Conservation (phyloP, 1,140 invertebrate genomes). For the Drosophila virilis region DNA sequence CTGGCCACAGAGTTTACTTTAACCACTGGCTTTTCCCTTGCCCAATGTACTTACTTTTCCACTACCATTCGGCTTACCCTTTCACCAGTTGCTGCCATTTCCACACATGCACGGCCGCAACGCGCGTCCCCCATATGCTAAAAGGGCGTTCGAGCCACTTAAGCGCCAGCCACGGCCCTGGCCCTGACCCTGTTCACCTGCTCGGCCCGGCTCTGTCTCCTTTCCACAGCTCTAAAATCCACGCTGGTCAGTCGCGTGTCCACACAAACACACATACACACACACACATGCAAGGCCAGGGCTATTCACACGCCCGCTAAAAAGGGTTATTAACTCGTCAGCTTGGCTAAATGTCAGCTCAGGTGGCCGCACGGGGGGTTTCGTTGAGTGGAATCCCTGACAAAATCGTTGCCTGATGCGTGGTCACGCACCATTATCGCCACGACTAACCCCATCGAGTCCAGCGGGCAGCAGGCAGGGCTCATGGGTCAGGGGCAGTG, state of each 20-base stretch:
- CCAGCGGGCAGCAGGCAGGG: constrained; percentile 5
- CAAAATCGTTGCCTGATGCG: constrained; percentile 81
- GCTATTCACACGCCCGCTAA: constrained; percentile 73
- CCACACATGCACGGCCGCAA: constrained; percentile 28
- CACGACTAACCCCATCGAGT: constrained; percentile 15
- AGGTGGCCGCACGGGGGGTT: constrained; percentile 53
- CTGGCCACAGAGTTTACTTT: constrained; percentile 16
- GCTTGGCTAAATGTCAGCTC: constrained; percentile 75
- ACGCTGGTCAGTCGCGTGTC: constrained; percentile 42
- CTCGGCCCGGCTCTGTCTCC: background rate
- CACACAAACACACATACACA: constrained; percentile 9
- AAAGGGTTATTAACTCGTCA: constrained; percentile 84
- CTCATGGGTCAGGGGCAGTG: no score
- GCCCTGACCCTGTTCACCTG: constrained; percentile 20
- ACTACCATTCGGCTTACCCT: background rate
- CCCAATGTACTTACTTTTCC: background rate
- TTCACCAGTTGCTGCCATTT: background rate
- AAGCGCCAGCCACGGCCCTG: constrained; percentile 49
- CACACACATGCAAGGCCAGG: background rate
- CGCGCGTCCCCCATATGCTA: constrained; percentile 50
- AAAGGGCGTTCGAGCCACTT: constrained; percentile 84
- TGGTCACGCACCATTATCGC: constrained; percentile 83
- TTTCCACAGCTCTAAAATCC: background rate
- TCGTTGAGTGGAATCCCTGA: constrained; percentile 50
- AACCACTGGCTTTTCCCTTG: background rate